These are phyloP conservation scores for Aleadryas rufinucha DNA, from an alignment of 2,113 vertebrate species.

Conservation along the genomic window DNA sequence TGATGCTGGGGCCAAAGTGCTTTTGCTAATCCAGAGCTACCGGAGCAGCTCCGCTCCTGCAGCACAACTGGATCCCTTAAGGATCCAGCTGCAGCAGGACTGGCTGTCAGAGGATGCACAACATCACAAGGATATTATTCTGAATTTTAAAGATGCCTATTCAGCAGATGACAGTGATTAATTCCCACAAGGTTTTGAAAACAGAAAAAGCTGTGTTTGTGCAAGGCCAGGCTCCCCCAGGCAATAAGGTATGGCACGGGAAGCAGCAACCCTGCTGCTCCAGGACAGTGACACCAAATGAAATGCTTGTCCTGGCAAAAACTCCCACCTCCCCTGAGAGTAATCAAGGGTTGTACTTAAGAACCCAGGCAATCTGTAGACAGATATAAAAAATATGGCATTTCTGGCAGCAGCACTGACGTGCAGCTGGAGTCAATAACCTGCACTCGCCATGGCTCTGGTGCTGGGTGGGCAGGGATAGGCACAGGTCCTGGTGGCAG, in stretches of 20 bases:
- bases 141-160: background rate
- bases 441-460: no score
- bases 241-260: accelerated
- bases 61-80: background rate
- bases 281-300: background rate
- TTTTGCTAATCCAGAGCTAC: background rate
- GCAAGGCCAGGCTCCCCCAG: background rate
- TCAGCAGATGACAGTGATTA: background rate
- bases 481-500: background rate
- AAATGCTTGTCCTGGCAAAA: background rate
- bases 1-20: background rate
- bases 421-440: background rate
- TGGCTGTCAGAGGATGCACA: accelerated
- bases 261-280: background rate
- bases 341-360: background rate
- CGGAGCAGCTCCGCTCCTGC: accelerated
- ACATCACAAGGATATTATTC: background rate
- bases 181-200: background rate
- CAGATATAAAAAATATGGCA: background rate
- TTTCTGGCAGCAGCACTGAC: background rate
- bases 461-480: background rate
- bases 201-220: background rate
- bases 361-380: background rate
- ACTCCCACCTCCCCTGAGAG: background rate
- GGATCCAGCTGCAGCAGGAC: background rate